A percentile compares a stretch with the other conserved stretches of the same genome.
Conservation (phyloP, 2,797 vertebrate genomes). For the Poecilia wingei region DNA sequence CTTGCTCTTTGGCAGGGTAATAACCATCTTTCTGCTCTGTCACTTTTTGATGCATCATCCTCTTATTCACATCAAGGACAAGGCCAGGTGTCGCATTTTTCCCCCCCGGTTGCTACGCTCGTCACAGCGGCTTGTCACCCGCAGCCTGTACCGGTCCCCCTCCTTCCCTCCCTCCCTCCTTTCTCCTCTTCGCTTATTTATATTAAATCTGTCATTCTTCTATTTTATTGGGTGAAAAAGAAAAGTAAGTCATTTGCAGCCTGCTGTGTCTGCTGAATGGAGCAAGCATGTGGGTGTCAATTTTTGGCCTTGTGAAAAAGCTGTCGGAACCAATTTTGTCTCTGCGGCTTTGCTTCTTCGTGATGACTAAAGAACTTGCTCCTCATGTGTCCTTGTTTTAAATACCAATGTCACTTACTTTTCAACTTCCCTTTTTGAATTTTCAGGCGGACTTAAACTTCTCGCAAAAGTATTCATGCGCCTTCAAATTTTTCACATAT, state of each 20-base stretch:
- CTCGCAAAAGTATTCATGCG: not conserved
- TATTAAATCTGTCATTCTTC: slow-evolving; percentile 75
- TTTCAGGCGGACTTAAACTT: slow-evolving; percentile 30
- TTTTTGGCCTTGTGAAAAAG: slow-evolving; percentile 56
- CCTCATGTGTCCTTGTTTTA: slow-evolving; percentile 39
- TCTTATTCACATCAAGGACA: slow-evolving; percentile 79
- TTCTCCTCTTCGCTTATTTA: slow-evolving; percentile 59
- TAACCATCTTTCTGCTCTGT: slow-evolving; percentile 70
- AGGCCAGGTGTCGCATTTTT: slow-evolving; percentile 77
- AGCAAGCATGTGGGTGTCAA: slow-evolving; percentile 50
- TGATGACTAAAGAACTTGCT: slow-evolving; percentile 31
- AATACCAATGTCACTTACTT: slow-evolving; percentile 19
- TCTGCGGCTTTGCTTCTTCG: slow-evolving; percentile 44
- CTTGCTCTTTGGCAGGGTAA: slow-evolving; percentile 61
- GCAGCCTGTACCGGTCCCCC: slow-evolving; percentile 52
- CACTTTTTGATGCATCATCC: slow-evolving; percentile 76
- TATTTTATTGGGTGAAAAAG: slow-evolving; percentile 58
- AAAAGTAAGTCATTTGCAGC: slow-evolving; percentile 58
- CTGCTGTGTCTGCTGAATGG: slow-evolving; percentile 51
- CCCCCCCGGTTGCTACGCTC: slow-evolving; percentile 63
- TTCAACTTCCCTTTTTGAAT: slow-evolving; percentile 29
- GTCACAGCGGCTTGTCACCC: slow-evolving; percentile 69
- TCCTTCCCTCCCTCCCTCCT: slow-evolving; percentile 25
- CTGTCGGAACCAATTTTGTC: slow-evolving; percentile 48
- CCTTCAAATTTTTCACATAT: not conserved